Conservation (phyloP, 1,140 invertebrate species). For the Heliconius hermathena region DNA sequence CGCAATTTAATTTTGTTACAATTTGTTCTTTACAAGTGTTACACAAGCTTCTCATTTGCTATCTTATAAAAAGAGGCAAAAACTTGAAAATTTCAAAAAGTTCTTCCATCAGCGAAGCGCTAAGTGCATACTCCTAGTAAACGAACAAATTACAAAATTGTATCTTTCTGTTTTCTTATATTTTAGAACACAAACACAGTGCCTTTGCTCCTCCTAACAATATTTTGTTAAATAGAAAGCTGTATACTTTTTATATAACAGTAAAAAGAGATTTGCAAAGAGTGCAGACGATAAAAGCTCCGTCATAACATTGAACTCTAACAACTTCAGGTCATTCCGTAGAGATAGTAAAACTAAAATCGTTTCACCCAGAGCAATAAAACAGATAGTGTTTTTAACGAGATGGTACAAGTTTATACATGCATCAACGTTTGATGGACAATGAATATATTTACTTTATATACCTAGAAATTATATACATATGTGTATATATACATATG, state of each 20-base stretch:
- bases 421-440: not conserved
- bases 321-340: conserved; percentile 4
- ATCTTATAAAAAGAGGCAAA: not conserved
- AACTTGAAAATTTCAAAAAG: not conserved
- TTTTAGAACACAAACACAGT: not conserved
- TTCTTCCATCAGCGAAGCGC: not conserved
- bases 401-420: not conserved
- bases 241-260: not conserved
- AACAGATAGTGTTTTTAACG: conserved; percentile 9
- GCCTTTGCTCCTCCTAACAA: not conserved
- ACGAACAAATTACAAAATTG: not conserved
- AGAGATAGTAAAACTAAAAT: conserved; percentile 4
- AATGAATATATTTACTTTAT: not conserved
- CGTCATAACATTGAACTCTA: conserved; percentile 10
- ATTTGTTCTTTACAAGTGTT: too few relatives aligned
- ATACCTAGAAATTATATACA: too few relatives aligned
- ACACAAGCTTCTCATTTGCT: too few relatives aligned
- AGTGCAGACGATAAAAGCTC: conserved; percentile 13
- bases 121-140: not conserved
- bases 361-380: not conserved
- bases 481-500: too few relatives aligned
- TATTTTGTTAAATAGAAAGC: not conserved
- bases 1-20: too few relatives aligned
- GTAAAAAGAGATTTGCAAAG: conserved; percentile 6
- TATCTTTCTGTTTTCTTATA: not conserved